Base-by-base conservation (phyloP, 92 coral and sea anemone genomes). In the Isaurus tuberculatus region DNA sequence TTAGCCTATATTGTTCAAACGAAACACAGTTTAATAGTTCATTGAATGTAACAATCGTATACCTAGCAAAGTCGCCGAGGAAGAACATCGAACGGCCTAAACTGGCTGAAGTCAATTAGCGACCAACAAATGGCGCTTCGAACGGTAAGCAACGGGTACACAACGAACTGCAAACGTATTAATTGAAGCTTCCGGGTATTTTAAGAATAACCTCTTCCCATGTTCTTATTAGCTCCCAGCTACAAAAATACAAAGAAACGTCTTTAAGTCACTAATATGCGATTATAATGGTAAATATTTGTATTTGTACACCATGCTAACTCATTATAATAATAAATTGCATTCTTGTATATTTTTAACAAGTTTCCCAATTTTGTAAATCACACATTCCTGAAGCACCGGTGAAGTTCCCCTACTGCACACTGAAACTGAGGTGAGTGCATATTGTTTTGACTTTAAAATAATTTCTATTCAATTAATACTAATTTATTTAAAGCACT, bases 11-110 rank as follows among this genome's bases (percentile, higher is more conserved):
- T 67, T 67, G 72, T 67, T 67, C 72, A 67, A 67, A 67, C 72
- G 23, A 67, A 67, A 67, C 42, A 33, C 72, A 32, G 27, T 13
- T 67, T 67, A 67, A 67, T 67, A 10, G 72, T 67, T 67, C 46
- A 67, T 67, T 23, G 72, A 67, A 67, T 67, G 43, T 32, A 67
- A 67, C 72, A 67, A 67, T 67, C 27, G 73, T 68, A 32, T 36
- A 33, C 48, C 73, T 36, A 68, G 73, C 73, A 68, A 68, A 30
- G 73, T 68, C 49, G 46, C 73, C 46, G 49, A 68, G 46, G 73
- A 68, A 68, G 73, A 68, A 68, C 73, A 68, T 68, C 73, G 73
- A 68, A 16, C 68, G 68, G 73, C 46, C 73, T 68, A 68, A 68
- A 68, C 22, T 33, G 73, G 73, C 73, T 68, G 46, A 68, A 68